A percentile compares a stretch with the other conserved stretches of the same genome.
phyloP scores from a whole-genome alignment of 2,888 invertebrate species.

The Ormyrus pomaceus region DNA sequence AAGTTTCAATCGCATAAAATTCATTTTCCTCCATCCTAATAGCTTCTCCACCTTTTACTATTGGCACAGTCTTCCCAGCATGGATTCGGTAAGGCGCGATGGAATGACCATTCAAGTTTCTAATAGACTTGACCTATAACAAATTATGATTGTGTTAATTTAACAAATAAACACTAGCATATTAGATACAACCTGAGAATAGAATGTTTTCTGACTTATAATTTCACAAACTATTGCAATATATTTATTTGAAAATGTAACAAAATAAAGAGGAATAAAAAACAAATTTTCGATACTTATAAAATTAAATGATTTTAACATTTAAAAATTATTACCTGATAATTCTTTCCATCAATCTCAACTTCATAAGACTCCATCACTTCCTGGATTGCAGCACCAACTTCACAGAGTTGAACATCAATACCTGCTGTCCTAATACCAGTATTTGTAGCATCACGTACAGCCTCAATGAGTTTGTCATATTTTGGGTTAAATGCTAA shows the following conservation, averaged over 20 bases:
- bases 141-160: slow-evolving; percentile 16
- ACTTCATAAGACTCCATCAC: slow-evolving; percentile 99
- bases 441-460: slow-evolving; percentile 98
- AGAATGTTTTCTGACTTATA: neutral
- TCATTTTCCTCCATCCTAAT: slow-evolving; percentile 99
- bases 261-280: slow-evolving; percentile 5
- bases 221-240: neutral
- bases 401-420: slow-evolving; percentile 97
- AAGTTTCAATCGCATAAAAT: slow-evolving; percentile 99
- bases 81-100: slow-evolving; percentile 98
- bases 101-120: slow-evolving; percentile 99
- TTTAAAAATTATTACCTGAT: slow-evolving; percentile 77
- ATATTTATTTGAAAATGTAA: slow-evolving; percentile 4
- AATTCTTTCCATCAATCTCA: slow-evolving; percentile 96
- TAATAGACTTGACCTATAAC: slow-evolving; percentile 90
- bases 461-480: slow-evolving; percentile 95
- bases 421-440: slow-evolving; percentile 97
- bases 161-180: neutral
- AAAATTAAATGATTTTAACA: neutral
- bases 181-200: neutral
- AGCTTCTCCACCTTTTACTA: slow-evolving; percentile 98
- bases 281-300: neutral
- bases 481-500: slow-evolving; percentile 97
- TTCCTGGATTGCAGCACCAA: slow-evolving; percentile 97
- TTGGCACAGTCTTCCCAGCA: slow-evolving; percentile 99